Evolutionary conservation across 2,888 invertebrate genomes (phyloP).

Genomic region (Chaitophorus viminalis): DNA sequence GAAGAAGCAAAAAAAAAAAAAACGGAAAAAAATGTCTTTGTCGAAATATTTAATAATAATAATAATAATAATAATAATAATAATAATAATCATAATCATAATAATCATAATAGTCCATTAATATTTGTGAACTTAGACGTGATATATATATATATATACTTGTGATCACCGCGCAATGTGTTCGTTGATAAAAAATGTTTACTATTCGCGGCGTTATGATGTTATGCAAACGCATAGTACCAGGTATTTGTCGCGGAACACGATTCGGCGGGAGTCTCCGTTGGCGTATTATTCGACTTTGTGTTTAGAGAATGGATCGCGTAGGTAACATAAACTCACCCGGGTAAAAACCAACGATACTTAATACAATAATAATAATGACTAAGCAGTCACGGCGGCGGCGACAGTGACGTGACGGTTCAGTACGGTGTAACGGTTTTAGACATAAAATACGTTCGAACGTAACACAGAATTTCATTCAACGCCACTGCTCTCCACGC

Average conservation of each 20-base stretch:
- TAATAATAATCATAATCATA: no score
- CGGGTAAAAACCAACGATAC: no score
- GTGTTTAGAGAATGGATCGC: no score
- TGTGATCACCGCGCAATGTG: neutral
- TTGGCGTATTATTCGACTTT: no score
- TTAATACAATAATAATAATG: no score
- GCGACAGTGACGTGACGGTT: neutral
- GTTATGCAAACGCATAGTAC: no score
- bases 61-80: constrained; percentile 45
- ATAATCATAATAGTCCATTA: constrained; percentile 43
- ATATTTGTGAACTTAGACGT: neutral
- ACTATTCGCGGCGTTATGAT: no score
- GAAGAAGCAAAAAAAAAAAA: constrained; percentile 10
- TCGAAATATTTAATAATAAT: constrained; percentile 47
- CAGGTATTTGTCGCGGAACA: no score
- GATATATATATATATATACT: neutral
- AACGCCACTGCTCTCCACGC: neutral
- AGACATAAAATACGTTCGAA: neutral
- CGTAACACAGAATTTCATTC: neutral
- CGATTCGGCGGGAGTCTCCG: no score
- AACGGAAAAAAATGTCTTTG: constrained; percentile 38
- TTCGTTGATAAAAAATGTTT: no score
- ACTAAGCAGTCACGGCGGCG: neutral
- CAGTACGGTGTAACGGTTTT: neutral
- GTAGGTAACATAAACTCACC: no score